These are phyloP conservation scores for Orthosia gracilis DNA, from an alignment of 2,888 invertebrate genomes.

Conservation along the genomic window DNA sequence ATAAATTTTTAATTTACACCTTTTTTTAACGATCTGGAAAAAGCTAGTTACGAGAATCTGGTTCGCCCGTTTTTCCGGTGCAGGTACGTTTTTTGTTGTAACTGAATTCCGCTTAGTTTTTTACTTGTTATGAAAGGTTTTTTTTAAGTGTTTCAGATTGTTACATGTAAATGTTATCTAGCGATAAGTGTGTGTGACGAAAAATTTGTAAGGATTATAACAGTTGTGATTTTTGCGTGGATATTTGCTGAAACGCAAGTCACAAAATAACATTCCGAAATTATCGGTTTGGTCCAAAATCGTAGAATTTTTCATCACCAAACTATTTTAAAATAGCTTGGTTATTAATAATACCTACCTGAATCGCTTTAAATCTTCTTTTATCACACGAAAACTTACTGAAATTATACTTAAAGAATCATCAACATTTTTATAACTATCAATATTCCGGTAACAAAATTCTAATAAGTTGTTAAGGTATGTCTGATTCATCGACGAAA, in stretches of 20 bases:
- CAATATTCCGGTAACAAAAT: conserved; percentile 19
- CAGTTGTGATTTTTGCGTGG: not conserved
- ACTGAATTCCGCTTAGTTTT: conserved; percentile 61
- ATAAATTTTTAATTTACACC: conserved; percentile 57
- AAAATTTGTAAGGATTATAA: not conserved
- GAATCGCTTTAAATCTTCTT: not conserved
- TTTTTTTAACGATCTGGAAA: conserved; percentile 53
- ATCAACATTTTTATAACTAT: not conserved
- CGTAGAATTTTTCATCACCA: not conserved
- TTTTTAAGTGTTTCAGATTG: conserved; percentile 35
- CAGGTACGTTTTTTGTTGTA: conserved; percentile 71
- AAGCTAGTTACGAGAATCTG: conserved; percentile 59
- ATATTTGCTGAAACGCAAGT: not conserved
- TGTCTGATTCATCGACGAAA: conserved; percentile 54
- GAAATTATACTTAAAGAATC: not conserved
- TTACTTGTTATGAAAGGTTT: conserved; percentile 59
- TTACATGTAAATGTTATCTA: conserved; percentile 51
- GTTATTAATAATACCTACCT: not conserved
- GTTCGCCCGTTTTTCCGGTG: conserved; percentile 61
- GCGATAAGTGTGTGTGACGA: not conserved
- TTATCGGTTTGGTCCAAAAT: not conserved
- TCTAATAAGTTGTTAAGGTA: conserved; percentile 34
- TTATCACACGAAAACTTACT: not conserved
- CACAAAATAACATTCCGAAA: not conserved
- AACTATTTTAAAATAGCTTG: not conserved